Base-by-base conservation (phyloP, 2,797 vertebrate species). In the Ctenopoma kingsleyae region DNA sequence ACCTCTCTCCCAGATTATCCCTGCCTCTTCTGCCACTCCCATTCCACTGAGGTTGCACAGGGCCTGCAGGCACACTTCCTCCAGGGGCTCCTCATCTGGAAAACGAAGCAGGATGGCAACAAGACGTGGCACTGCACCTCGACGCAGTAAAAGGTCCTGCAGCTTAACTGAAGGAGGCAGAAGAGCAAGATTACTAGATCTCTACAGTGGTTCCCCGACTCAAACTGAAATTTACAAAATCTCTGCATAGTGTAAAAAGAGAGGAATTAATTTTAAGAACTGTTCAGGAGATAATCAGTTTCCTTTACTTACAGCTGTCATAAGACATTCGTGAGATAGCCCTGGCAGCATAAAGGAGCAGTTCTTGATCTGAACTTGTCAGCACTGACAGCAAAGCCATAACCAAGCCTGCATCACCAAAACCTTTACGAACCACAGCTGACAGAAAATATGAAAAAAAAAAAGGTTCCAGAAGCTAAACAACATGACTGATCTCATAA, bases 11-110 rank as follows among this genome's bases (percentile, higher is more conserved):
- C 94, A 95, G 16, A 86, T 56, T 47, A 91, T 55, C n/a, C 83
- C 84, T 0, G 83, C 87, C 71, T 91, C 90, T 36, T 93, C 94
- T 1, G 90, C 81, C 76, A 94, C 86, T 0, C 73, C 87, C 86
- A 94, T 91, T 40, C 95, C 93, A 8, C 96, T 94, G 56, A 98
- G 92, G 71, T 95, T 96, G 74, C 94, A 96, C 54, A 98, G 90
- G 46, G 95, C 95, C 91, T 94, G 40, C 0, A 98, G 91, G 70
- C 94, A 94, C 49, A 87, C 94, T 1, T 91, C 94, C 83, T 95
- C 90, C 68, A 98, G 90, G 2, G 87, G 75, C 55, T 94, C 92
- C 10, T 92, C 91, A 5, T 92, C 90, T 5, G 92, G 90, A 47
- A 93, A 93, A n/a, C 93, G 92, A 0, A 95, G 91, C 61, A 97